A percentile compares a stretch with the other conserved stretches of the same genome.
These are phyloP conservation scores for Tetragnatha versicolor DNA, from an alignment of 1,140 invertebrate species.

Conservation along the genomic window DNA sequence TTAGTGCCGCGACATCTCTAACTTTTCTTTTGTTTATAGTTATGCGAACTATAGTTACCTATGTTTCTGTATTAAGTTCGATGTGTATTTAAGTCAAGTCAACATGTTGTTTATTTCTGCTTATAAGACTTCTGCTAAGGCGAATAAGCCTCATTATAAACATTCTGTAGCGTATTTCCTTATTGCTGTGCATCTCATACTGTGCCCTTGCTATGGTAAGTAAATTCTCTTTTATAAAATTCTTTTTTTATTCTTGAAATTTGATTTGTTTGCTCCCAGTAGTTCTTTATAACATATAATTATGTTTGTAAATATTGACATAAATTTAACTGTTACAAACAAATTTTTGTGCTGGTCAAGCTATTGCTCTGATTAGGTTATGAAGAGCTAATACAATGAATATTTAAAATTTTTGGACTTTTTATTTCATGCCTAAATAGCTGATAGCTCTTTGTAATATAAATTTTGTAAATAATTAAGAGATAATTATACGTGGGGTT, in stretches of 20 bases:
- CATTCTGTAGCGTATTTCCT: conserved; percentile 26
- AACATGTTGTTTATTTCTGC: conserved; percentile 17
- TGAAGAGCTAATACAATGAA: too few relatives aligned
- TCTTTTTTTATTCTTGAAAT: not conserved
- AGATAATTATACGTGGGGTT: too few relatives aligned
- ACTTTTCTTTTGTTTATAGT: not conserved
- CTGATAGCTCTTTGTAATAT: too few relatives aligned
- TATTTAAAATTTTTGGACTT: too few relatives aligned
- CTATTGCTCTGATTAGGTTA: not conserved
- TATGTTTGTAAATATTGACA: not conserved
- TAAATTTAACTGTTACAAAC: not conserved
- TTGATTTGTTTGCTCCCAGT: not conserved
- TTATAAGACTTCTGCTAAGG: not conserved
- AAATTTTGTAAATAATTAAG: too few relatives aligned
- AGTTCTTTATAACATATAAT: not conserved
- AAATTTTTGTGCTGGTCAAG: not conserved
- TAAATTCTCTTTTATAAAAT: not conserved
- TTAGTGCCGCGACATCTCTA: not conserved
- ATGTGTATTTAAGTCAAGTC: not conserved
- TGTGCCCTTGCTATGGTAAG: conserved; percentile 25
- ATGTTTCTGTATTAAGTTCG: not conserved
- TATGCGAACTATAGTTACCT: not conserved
- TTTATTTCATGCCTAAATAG: too few relatives aligned
- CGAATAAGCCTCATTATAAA: conserved; percentile 14
- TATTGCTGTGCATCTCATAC: conserved; percentile 32